Evolutionary conservation across 2,888 invertebrate genomes (phyloP), one percentile per base, ranked within the genome.

Genomic region (Xestia sexstrigata): DNA sequence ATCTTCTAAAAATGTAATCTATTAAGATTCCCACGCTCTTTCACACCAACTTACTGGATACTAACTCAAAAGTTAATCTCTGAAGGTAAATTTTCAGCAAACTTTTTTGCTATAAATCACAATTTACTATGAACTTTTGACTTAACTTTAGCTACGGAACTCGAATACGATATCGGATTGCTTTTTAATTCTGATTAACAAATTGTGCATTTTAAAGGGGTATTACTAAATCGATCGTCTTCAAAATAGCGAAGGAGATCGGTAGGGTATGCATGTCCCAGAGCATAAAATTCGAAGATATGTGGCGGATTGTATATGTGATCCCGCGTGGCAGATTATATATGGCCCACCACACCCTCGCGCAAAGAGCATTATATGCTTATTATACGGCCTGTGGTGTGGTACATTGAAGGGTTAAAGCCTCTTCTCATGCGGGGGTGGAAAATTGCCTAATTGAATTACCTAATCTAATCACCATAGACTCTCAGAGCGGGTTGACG

Each of bases 81-180:
- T n/a, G 26, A 55, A 65, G 74, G 70, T 70, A 67, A 42, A 79
- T 68, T 74, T 74, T 55, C 67, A 70, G 47, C n/a, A 1, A 78
- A 77, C 69, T 74, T 78, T 70, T 58, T 65, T 15, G 63, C 47
- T 55, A 66, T 84, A 82, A 82, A 85, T 80, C 74, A 74, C 23
- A 75, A 85, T n/a, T 65, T 63, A 62, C 76, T 67, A 68, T 49
- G 20, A 78, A 85, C 65, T 82, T 80, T 60, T 4, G 13, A n/a
- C n/a, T 55, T 42, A 58, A 81, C 71, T 83, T 76, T 74, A 66
- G 58, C 30, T 60, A 62, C 45, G 60, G 68, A 42, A 67, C n/a
- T 60, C 1, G 17, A 77, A 74, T 69, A 63, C 20, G n/a, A 52
- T 71, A 52, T 70, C 47, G 17, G 49, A 70, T 71, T 58, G 60